Evolutionary conservation across 53 echinoderm and acorn worm genomes (phyloP).

Genomic region (Paelopatides confundens): DNA sequence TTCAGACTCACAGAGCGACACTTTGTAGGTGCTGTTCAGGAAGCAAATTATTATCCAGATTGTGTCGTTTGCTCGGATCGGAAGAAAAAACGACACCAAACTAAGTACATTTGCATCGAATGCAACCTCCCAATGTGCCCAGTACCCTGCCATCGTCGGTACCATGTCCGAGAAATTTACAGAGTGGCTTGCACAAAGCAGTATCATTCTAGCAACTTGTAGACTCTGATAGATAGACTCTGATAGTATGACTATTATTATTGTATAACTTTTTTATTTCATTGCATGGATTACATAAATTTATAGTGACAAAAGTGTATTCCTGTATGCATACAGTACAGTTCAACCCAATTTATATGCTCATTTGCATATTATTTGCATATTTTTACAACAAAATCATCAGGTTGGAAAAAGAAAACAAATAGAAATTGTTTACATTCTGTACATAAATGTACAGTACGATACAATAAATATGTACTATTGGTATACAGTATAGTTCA

Average conservation of each 20-base stretch:
- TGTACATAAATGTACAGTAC: too few species aligned
- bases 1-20: too few species aligned
- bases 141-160: slow-evolving; percentile 16
- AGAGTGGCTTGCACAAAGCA: neutral
- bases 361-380: neutral
- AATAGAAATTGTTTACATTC: too few species aligned
- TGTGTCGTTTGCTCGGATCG: slow-evolving; percentile 33
- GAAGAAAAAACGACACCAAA: slow-evolving; percentile 28
- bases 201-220: neutral
- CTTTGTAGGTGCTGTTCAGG: too few species aligned
- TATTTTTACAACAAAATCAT: too few species aligned
- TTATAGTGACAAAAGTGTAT: too few species aligned
- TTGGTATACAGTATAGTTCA: too few species aligned
- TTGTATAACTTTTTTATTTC: neutral
- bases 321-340: too few species aligned
- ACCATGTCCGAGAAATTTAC: slow-evolving; percentile 5
- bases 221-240: neutral
- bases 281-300: neutral
- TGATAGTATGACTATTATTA: neutral
- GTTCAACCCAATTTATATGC: neutral
- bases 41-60: slow-evolving; percentile 1
- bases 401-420: too few species aligned
- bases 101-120: neutral
- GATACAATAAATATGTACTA: too few species aligned
- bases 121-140: too few species aligned